Evolutionary conservation across 2,797 vertebrate species (phyloP), one percentile per base, ranked within the genome.

Genomic region (Euphonia xanthogaster): DNA sequence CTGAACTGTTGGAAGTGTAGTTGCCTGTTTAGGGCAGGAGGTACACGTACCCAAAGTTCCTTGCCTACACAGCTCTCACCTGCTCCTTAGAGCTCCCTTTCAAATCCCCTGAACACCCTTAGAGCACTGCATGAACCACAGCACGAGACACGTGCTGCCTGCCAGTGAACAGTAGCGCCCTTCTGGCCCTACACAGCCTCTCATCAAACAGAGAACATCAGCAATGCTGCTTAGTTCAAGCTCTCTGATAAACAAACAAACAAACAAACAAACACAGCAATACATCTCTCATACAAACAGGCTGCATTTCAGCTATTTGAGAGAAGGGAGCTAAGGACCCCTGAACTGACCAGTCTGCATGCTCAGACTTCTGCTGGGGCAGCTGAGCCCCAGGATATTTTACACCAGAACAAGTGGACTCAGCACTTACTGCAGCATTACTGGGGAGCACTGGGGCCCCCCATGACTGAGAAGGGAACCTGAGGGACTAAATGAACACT

Each of bases 31-130:
- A 79, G 14, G 55, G 31, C 60, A 90, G 30, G 44, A 80, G 28
- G 10, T 13, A 66, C 8, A 5, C 0, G 1, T 9, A 51, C 5
- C 17, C n/a, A 4, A 54, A 50, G 7, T 22, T 86, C 79, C 61
- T 74, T 74, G 55, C 40, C 35, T 37, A 33, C 22, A 19, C 9
- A 23, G 25, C n/a, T 85, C 71, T 82, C 20, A 35, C 9, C 14
- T 1, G 6, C 22, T 44, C 81, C 66, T 85, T 10, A 20, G 21
- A 71, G 45, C 37, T 79, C 39, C 47, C 30, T 76, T 88, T 79
- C 14, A 51, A 50, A 73, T 27, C 20, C n/a, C 62, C 77, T 68
- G 30, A 55, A 44, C 1, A 11, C 10, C 31, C 35, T 73, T 6
- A 35, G 0, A 76, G 72, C 51, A 33, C 30, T 21, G 22, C 18